Percentiles rank a stretch among this genome's conserved stretches.
Evolutionary conservation across 2,888 invertebrate species (phyloP).

Genomic region (Euzophera pinguis): DNA sequence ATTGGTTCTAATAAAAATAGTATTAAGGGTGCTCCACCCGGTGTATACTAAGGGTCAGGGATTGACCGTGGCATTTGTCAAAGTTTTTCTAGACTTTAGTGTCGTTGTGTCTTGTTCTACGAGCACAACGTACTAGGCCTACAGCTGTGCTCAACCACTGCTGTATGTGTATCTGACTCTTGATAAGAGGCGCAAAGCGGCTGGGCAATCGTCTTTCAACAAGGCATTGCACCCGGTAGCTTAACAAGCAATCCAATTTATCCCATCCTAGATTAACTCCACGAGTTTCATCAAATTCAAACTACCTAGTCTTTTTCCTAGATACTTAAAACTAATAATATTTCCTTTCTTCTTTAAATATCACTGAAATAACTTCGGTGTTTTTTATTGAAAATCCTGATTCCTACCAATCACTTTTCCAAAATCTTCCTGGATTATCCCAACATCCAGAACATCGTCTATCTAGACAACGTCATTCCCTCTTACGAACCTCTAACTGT

Average conservation of each 20-base stretch:
- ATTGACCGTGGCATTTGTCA: constrained; percentile 49
- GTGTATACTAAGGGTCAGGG: constrained; percentile 70
- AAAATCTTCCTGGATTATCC: not conserved
- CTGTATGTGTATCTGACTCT: constrained; percentile 63
- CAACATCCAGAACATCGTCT: constrained; percentile 4
- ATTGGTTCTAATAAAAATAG: constrained; percentile 63
- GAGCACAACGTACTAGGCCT: constrained; percentile 53
- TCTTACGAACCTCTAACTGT: constrained; percentile 20
- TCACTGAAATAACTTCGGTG: not conserved
- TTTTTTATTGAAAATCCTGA: not conserved
- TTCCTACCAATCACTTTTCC: not conserved
- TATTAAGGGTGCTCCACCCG: constrained; percentile 60
- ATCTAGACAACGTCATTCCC: constrained; percentile 18
- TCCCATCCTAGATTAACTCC: constrained; percentile 15
- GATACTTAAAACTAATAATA: not conserved
- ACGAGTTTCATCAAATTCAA: constrained; percentile 14
- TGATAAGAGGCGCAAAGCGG: constrained; percentile 49
- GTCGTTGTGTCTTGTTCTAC: constrained; percentile 42
- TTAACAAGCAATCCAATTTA: constrained; percentile 29
- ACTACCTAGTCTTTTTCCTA: not conserved
- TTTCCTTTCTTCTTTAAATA: not conserved
- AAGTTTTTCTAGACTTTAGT: constrained; percentile 34
- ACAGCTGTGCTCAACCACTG: constrained; percentile 69
- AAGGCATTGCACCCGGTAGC: constrained; percentile 72
- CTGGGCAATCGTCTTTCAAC: constrained; percentile 77